Conservation (phyloP, 2,888 invertebrate genomes). For the Stenurella melanura region DNA sequence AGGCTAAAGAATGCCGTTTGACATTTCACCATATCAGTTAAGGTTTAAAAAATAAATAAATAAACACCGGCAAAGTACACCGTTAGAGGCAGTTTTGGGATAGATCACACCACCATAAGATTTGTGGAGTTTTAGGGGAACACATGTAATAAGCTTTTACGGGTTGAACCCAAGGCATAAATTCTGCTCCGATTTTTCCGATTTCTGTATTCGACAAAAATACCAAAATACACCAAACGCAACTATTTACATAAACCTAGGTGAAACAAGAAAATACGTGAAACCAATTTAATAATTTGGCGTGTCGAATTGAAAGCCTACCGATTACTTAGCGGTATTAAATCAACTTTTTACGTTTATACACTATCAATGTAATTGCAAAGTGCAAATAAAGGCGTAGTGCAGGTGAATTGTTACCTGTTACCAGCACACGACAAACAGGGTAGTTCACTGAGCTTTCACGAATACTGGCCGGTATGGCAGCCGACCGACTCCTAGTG, state of each 20-base stretch:
- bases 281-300: not conserved
- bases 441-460: slow-evolving; percentile 64
- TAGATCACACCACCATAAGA: too few species aligned
- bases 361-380: slow-evolving; percentile 9
- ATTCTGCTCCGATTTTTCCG: too few species aligned
- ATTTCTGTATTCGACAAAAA: not conserved
- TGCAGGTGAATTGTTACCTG: slow-evolving; percentile 65
- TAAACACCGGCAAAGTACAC: too few species aligned
- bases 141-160: too few species aligned
- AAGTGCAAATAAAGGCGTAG: slow-evolving; percentile 55
- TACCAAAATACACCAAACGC: not conserved
- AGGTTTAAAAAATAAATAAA: too few species aligned
- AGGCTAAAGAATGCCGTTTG: too few species aligned
- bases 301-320: not conserved
- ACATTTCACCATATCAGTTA: too few species aligned
- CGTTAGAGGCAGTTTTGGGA: too few species aligned
- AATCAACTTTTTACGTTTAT: not conserved
- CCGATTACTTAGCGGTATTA: not conserved
- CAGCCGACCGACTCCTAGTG: slow-evolving; percentile 55
- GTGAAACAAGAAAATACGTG: not conserved
- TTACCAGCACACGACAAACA: slow-evolving; percentile 59
- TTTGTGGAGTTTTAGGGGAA: too few species aligned
- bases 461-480: slow-evolving; percentile 56
- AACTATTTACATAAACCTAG: not conserved
- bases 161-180: too few species aligned